Evolutionary conservation across 1,140 invertebrate genomes (phyloP).

Genomic region (Andrena cerasifolii): DNA sequence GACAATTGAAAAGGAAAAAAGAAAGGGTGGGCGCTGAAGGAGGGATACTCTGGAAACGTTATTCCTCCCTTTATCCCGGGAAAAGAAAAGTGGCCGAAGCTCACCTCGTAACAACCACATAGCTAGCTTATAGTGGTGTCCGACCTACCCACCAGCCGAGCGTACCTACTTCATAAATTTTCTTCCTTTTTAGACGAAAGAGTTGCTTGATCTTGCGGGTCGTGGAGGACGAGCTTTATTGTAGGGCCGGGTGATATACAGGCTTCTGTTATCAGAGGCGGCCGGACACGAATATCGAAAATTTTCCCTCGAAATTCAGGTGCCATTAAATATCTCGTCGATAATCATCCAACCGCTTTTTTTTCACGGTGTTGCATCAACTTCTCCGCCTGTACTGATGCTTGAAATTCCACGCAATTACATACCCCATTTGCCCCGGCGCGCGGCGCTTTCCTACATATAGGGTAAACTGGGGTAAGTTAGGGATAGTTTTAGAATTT

Average conservation of each 20-base stretch:
- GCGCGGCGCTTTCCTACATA: no score
- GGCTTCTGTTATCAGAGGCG: background rate
- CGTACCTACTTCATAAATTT: conserved; percentile 29
- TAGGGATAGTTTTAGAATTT: no score
- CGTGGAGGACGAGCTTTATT: conserved; percentile 1
- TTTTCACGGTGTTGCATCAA: no score
- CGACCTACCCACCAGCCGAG: background rate
- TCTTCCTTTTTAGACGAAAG: conserved; percentile 9
- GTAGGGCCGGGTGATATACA: background rate
- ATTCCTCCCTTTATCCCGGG: background rate
- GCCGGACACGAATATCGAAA: background rate
- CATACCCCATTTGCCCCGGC: no score
- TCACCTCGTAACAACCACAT: background rate
- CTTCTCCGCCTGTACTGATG: no score
- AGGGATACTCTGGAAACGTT: background rate
- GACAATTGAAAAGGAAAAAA: background rate
- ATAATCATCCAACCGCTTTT: background rate
- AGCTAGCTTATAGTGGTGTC: background rate
- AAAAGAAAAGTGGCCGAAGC: background rate
- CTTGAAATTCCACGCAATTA: no score
- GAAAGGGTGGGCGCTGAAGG: no score
- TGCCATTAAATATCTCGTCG: background rate
- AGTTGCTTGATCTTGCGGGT: conserved; percentile 2
- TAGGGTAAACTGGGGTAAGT: no score
- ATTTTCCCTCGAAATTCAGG: background rate